phyloP scores from a whole-genome alignment of 1,140 invertebrate species.

The Bathynomus jamesi region DNA sequence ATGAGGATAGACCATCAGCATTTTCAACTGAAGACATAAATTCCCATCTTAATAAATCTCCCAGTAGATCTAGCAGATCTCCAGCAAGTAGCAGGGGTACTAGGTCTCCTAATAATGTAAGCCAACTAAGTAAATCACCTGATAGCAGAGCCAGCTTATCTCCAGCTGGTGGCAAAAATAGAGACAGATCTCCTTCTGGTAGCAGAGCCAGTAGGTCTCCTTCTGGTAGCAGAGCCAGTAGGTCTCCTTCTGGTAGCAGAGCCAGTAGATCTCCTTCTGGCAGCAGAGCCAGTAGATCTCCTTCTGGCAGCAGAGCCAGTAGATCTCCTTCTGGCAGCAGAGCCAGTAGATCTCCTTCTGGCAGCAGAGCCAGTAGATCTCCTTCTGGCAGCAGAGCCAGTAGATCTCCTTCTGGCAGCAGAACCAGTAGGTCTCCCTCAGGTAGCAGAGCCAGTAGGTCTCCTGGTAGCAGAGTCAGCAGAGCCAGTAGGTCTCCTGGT shows the following conservation, averaged over 20 bases:
- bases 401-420: constrained; percentile 9
- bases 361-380: no score
- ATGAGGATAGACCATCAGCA: no score
- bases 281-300: no score
- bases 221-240: background rate
- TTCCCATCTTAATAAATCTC: no score
- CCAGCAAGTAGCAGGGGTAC: constrained; percentile 14
- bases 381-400: no score
- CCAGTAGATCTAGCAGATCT: constrained; percentile 14
- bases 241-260: constrained; percentile 13
- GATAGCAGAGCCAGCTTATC: background rate
- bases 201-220: constrained; percentile 9
- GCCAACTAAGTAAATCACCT: background rate
- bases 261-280: no score
- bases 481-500: constrained; percentile 3
- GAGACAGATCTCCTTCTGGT: background rate
- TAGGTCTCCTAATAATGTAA: constrained; percentile 13
- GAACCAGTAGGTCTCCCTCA: no score
- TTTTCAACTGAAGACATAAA: no score
- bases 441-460: background rate
- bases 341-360: no score
- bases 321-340: no score
- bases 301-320: no score
- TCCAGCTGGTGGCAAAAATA: background rate
- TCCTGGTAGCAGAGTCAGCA: background rate